Evolutionary conservation across 2,888 invertebrate genomes (phyloP).

Genomic region (Microctonus aethiopoides): DNA sequence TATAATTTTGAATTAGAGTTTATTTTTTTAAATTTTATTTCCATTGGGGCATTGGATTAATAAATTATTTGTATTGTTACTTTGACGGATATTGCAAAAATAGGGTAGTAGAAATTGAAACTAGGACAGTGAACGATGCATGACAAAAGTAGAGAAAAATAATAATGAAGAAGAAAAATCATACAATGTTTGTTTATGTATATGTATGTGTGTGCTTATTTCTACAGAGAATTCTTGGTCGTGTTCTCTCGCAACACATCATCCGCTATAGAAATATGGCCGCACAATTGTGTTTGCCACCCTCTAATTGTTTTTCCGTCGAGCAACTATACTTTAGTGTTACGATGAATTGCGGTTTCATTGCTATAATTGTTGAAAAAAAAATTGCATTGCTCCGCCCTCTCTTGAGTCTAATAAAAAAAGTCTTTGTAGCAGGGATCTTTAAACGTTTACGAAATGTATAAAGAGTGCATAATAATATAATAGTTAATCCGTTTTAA

Average conservation of each 20-base stretch:
- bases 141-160: slow-evolving; percentile 14
- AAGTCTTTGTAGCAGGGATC: background rate
- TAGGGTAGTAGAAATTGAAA: background rate
- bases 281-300: slow-evolving; percentile 32
- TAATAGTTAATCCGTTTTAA: slow-evolving; percentile 13
- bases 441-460: slow-evolving; percentile 40
- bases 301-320: slow-evolving; percentile 40
- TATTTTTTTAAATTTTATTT: too few relatives aligned
- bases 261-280: slow-evolving; percentile 18
- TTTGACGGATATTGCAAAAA: slow-evolving; percentile 20
- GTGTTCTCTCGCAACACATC: slow-evolving; percentile 26
- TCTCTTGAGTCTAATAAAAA: background rate
- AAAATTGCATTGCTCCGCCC: background rate
- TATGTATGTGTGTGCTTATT: background rate
- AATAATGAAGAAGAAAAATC: background rate
- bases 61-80: background rate
- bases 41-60: too few relatives aligned
- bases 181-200: background rate
- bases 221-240: slow-evolving; percentile 1
- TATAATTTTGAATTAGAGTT: too few relatives aligned
- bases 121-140: slow-evolving; percentile 24
- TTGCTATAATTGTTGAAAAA: slow-evolving; percentile 28
- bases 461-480: slow-evolving; percentile 20
- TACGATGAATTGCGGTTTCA: slow-evolving; percentile 37
- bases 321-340: slow-evolving; percentile 30